Conservation (phyloP, 2,113 vertebrate genomes). For the Thryonomys swinderianus region DNA sequence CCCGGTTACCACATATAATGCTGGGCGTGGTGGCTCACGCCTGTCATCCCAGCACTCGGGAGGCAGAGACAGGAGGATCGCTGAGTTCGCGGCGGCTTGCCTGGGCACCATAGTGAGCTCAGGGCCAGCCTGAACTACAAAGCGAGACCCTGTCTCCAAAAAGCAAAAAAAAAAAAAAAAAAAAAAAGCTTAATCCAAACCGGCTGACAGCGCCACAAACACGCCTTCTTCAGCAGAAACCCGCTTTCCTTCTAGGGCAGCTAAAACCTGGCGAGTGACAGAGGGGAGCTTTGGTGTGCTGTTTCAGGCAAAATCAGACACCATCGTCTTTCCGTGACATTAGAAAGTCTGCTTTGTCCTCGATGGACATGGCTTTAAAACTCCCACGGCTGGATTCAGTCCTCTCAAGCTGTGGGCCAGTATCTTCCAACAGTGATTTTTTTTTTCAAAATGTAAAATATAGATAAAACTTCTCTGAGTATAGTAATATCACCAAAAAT, state of each 20-base stretch:
- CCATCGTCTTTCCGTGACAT: background rate
- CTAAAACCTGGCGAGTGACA: background rate
- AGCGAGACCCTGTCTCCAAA: too few relatives aligned
- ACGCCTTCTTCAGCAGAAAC: background rate
- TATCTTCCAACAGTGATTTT: background rate
- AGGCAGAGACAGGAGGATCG: too few relatives aligned
- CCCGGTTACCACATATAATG: too few relatives aligned
- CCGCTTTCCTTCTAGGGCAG: background rate
- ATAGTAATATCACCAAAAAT: background rate
- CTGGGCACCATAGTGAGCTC: too few relatives aligned
- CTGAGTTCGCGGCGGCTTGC: too few relatives aligned
- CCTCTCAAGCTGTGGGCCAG: background rate
- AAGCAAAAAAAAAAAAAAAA: too few relatives aligned
- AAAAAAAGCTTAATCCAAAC: background rate
- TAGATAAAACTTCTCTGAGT: background rate
- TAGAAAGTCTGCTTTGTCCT: background rate
- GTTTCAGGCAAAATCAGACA: background rate
- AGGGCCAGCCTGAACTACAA: too few relatives aligned
- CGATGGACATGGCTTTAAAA: background rate
- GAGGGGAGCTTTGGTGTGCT: background rate
- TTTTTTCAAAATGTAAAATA: conserved; percentile 1
- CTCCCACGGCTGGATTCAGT: background rate
- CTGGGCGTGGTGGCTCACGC: too few relatives aligned
- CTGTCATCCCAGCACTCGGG: too few relatives aligned
- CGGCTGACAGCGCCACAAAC: background rate